phyloP scores from a whole-genome alignment of 2,797 vertebrate genomes.

The Rhodeus uyekii region DNA sequence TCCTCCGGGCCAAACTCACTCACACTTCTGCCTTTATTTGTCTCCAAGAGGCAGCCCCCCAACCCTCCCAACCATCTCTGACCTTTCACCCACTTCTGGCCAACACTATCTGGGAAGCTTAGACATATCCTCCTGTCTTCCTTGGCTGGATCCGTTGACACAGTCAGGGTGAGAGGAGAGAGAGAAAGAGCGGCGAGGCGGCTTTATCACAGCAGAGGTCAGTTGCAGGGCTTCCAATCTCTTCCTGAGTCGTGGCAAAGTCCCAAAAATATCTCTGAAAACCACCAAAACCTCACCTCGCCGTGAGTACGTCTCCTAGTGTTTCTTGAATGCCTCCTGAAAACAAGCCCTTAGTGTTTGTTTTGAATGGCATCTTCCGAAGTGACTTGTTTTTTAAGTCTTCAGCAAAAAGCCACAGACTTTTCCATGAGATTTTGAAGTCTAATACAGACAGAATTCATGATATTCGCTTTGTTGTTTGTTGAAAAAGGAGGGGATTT shows the following conservation, averaged over 20 bases:
- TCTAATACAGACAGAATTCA: constrained; percentile 16
- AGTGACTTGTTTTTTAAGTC: constrained; percentile 44
- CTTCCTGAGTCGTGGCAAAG: constrained; percentile 48
- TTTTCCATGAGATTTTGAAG: constrained; percentile 14
- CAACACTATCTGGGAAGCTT: constrained; percentile 49
- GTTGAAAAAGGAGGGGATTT: constrained; percentile 15
- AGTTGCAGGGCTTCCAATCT: constrained; percentile 54
- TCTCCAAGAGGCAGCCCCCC: constrained; percentile 2
- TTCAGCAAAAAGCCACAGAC: constrained; percentile 2
- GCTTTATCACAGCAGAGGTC: constrained; percentile 56
- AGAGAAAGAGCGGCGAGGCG: not conserved
- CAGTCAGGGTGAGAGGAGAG: constrained; percentile 31
- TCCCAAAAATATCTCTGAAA: constrained; percentile 56
- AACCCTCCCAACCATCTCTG: constrained; percentile 37
- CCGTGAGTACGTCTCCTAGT: constrained; percentile 37
- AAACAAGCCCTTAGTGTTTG: constrained; percentile 45
- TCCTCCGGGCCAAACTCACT: constrained; percentile 15
- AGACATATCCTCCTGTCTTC: constrained; percentile 44
- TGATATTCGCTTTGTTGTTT: constrained; percentile 24
- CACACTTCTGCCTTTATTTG: constrained; percentile 36
- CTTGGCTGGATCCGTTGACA: constrained; percentile 38
- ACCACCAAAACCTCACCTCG: constrained; percentile 51
- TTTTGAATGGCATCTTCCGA: constrained; percentile 45
- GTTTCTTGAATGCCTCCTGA: constrained; percentile 42
- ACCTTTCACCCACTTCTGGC: constrained; percentile 56